Base-by-base conservation (phyloP, 1,140 invertebrate genomes). In the Leptoteleia sp. region DNA sequence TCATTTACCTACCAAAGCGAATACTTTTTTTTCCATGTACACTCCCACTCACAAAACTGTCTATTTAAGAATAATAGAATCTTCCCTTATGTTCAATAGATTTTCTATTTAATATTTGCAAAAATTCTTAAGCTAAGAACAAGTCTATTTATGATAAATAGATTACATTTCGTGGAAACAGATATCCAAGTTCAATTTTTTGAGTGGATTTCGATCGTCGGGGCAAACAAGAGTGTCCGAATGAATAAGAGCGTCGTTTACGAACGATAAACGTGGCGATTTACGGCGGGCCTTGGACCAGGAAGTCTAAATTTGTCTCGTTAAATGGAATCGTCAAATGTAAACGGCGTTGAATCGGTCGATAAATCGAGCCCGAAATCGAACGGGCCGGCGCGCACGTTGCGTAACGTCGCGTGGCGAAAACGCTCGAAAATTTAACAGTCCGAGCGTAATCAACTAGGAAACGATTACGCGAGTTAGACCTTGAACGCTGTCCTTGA, bases 401-500 rank as follows among this genome's bases (percentile, higher is more conserved):
- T 68, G 35, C 37, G 31, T 50, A 68, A 76, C 47, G 37, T 29
- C 17, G 35, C 31, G 31, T 33, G 4, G 16, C 19, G 16, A 19
- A 37, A 54, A 54, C 27, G 22, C 19, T 62, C 9, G 9, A 50
- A 71, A 59, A 57, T 52, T 59, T 27, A 22, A 12, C 33, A 33
- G 29, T 35, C 11, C 73, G 77, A 70, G 61, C 57, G 71, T 76
- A 82, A 82, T 84, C 83, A 76, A 83, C 68, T 84, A 83, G 82
- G 76, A 84, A 82, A 83, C 67, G 78, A 57, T 81, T 77, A 29
- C 61, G 55, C 57, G 40, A 55, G 29, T 22, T 29, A 35, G 59
- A 61, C 81, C 83, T 82, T 84, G 79, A 48, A 65, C 45, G 45
- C 55, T 55, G 72, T 72, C 80, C 82, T 84, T 81, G 79, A 83